Evolutionary conservation across 1,140 invertebrate species (phyloP).

Genomic region (Trichoplusia ni): DNA sequence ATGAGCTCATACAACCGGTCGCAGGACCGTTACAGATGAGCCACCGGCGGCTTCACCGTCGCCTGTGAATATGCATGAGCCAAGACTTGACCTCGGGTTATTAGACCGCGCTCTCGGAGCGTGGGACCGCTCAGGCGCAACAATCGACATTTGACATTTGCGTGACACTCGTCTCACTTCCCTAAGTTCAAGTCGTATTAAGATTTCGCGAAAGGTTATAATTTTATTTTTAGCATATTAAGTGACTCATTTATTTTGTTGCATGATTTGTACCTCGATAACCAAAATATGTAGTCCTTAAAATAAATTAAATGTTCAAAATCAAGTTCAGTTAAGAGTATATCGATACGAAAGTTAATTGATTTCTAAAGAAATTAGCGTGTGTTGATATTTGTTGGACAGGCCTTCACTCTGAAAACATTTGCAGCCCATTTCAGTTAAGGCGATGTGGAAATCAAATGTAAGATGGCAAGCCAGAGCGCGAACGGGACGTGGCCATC

Average conservation of each 20-base stretch:
- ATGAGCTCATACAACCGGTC: slow-evolving; percentile 77
- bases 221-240: neutral
- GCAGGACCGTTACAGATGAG: slow-evolving; percentile 77
- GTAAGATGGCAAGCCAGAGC: slow-evolving; percentile 43
- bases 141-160: slow-evolving; percentile 64
- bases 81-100: slow-evolving; percentile 74
- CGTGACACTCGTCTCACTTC: slow-evolving; percentile 34
- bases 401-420: neutral
- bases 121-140: slow-evolving; percentile 66
- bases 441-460: slow-evolving; percentile 24
- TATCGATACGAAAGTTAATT: too few relatives aligned
- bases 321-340: too few relatives aligned
- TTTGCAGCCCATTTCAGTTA: neutral
- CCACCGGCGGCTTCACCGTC: slow-evolving; percentile 48
- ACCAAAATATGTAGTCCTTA: too few relatives aligned
- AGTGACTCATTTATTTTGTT: neutral
- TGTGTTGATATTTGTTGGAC: neutral
- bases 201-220: slow-evolving; percentile 4
- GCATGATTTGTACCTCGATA: too few relatives aligned
- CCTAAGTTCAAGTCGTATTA: slow-evolving; percentile 21
- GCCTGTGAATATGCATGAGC: slow-evolving; percentile 78
- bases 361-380: too few relatives aligned
- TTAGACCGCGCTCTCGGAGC: slow-evolving; percentile 65
- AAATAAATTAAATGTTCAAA: too few relatives aligned
- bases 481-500: slow-evolving; percentile 55